Evolutionary conservation across 2,888 invertebrate genomes (phyloP).

Genomic region (Rosalia funebris): DNA sequence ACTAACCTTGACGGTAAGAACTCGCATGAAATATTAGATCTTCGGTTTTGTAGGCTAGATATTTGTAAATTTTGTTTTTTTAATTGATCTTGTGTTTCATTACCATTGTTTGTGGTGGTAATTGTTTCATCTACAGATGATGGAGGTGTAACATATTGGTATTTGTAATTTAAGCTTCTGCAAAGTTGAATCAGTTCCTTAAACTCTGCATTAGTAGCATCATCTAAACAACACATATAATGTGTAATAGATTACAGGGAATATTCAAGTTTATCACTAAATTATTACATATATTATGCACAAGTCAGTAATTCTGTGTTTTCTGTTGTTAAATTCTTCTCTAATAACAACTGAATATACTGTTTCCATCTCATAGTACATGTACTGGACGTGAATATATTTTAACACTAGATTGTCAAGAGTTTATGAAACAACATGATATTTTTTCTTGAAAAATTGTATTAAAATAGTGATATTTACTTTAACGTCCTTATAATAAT

Average conservation of each 20-base stretch:
- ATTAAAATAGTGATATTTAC: too few relatives aligned
- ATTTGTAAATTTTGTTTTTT: background rate
- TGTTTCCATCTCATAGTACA: too few relatives aligned
- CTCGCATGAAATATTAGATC: background rate
- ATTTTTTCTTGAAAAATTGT: too few relatives aligned
- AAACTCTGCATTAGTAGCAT: conserved; percentile 10
- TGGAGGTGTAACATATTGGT: background rate
- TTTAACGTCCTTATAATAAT: too few relatives aligned
- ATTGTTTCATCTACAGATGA: background rate
- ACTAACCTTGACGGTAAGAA: conserved; percentile 18
- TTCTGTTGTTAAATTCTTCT: too few relatives aligned
- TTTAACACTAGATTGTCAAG: too few relatives aligned
- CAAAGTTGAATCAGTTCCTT: background rate
- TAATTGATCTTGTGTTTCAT: background rate
- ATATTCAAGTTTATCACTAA: background rate
- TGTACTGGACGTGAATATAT: too few relatives aligned
- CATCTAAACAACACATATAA: background rate
- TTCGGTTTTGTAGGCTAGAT: background rate
- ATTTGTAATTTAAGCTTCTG: background rate
- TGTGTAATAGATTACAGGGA: background rate
- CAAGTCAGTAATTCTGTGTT: too few relatives aligned
- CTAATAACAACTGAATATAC: too few relatives aligned
- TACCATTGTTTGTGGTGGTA: too few relatives aligned
- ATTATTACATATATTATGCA: too few relatives aligned
- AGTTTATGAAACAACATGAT: too few relatives aligned